Conservation (phyloP, 1,140 invertebrate genomes). For the Bombus vancouverensis region DNA sequence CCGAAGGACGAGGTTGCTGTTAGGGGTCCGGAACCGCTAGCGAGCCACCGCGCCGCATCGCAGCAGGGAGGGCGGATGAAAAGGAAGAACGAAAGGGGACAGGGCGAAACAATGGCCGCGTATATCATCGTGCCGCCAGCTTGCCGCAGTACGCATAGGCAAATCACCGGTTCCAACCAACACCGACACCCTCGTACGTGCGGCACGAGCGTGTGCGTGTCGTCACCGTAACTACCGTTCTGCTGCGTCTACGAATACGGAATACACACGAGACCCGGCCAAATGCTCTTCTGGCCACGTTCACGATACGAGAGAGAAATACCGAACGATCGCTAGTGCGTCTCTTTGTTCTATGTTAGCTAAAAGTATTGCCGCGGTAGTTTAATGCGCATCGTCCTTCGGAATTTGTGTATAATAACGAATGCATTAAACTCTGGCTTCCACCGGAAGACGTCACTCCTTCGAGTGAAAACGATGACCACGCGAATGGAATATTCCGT, state of each 20-base stretch:
- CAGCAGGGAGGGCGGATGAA: conserved; percentile 1
- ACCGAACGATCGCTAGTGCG: background rate
- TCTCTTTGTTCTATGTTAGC: conserved; percentile 77
- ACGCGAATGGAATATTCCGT: background rate
- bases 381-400: conserved; percentile 63
- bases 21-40: conserved; percentile 36
- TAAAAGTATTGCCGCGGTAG: conserved; percentile 3
- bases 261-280: background rate
- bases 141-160: conserved; percentile 80
- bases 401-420: conserved; percentile 74
- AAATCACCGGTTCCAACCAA: conserved; percentile 76
- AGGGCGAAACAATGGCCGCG: conserved; percentile 79
- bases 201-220: conserved; percentile 38
- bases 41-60: background rate
- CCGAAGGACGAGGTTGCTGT: conserved; percentile 29
- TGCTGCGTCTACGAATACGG: conserved; percentile 20
- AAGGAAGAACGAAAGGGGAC: conserved; percentile 66
- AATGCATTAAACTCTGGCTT: conserved; percentile 59
- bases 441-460: background rate
- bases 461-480: background rate
- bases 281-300: background rate
- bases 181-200: conserved; percentile 54
- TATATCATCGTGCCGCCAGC: conserved; percentile 81
- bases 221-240: conserved; percentile 36
- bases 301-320: background rate